phyloP scores from a whole-genome alignment of 2,888 invertebrate species.

The Steinernema carpocapsae region DNA sequence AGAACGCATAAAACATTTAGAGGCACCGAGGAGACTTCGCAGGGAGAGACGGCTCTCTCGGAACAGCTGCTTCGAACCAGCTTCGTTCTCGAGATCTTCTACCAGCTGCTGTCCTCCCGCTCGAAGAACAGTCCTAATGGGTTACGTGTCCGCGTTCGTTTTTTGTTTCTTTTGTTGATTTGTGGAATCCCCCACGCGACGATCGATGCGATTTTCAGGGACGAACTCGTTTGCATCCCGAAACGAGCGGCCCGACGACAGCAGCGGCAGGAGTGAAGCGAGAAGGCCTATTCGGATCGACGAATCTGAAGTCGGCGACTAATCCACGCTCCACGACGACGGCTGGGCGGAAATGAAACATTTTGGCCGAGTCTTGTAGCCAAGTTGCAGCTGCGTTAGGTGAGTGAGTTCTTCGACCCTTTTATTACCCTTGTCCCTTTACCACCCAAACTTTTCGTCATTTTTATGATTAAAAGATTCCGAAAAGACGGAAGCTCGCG shows the following conservation, averaged over 20 bases:
- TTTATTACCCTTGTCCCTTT: neutral
- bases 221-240: constrained; percentile 9
- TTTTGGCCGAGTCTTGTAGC: constrained; percentile 20
- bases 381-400: constrained; percentile 16
- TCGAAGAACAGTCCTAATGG: constrained; percentile 3
- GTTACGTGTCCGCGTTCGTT: neutral
- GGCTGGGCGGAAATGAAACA: neutral
- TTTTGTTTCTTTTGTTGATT: neutral
- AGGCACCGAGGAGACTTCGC: constrained; percentile 18
- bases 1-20: constrained; percentile 33
- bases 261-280: neutral
- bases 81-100: neutral
- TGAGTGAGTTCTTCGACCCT: neutral
- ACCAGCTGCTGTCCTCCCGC: constrained; percentile 13
- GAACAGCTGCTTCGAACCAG: constrained; percentile 20
- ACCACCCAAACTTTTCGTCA: constrained; percentile 15
- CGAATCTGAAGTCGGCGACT: constrained; percentile 7
- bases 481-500: constrained; percentile 5
- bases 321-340: neutral
- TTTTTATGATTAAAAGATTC: constrained; percentile 13
- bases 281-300: neutral
- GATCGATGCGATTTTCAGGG: constrained; percentile 18
- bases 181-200: constrained; percentile 1
- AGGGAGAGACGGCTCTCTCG: neutral
- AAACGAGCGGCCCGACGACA: neutral